Evolutionary conservation across 2,888 invertebrate genomes (phyloP).

Genomic region (Galeruca laticollis): DNA sequence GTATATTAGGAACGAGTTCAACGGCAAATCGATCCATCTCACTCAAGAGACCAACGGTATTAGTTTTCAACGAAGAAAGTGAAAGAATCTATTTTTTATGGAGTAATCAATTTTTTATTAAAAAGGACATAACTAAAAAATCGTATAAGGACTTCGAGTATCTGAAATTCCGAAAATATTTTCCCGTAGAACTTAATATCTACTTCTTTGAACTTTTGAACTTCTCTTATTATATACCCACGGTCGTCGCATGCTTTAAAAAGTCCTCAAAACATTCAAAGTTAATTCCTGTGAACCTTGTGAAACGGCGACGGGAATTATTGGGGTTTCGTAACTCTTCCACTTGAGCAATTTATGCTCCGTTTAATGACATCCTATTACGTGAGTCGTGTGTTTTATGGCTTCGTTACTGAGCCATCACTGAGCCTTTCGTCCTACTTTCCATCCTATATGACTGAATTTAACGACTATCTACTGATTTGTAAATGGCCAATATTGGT

Average conservation of each 20-base stretch:
- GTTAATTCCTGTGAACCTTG: not conserved
- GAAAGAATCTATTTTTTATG: not conserved
- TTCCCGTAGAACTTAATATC: no score
- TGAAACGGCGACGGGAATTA: not conserved
- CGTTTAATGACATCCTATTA: conserved; percentile 5
- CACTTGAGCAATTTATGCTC: conserved; percentile 4
- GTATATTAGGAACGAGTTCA: not conserved
- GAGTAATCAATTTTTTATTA: not conserved
- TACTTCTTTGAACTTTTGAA: not conserved
- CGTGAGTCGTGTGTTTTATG: conserved; percentile 10
- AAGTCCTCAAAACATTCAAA: not conserved
- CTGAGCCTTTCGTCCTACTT: not conserved
- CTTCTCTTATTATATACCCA: not conserved
- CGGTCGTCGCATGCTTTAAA: not conserved
- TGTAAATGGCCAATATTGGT: not conserved
- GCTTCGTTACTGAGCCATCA: conserved; percentile 1
- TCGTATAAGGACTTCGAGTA: no score
- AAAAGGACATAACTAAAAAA: no score
- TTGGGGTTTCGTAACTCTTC: not conserved
- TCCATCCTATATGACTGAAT: not conserved
- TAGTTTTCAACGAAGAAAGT: not conserved
- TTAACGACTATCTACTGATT: not conserved
- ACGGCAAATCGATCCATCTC: not conserved
- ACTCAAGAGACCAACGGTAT: not conserved
- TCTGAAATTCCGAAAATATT: no score